Conservation (phyloP, 2,797 vertebrate species). For the Rhodeus uyekii region DNA sequence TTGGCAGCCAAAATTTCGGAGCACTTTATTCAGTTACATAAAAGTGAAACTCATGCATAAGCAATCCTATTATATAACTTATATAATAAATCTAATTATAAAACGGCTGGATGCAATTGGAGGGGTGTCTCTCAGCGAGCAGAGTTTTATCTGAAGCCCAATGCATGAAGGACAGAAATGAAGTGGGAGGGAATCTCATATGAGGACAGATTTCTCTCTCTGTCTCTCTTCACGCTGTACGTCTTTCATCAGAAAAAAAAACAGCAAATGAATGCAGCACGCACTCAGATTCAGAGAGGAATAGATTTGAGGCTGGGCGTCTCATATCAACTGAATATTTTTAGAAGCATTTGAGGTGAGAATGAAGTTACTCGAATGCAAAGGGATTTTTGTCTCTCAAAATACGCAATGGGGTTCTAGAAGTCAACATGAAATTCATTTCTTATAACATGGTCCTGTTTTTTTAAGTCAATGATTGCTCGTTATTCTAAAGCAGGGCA, state of each 20-base stretch:
- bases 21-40: conserved; percentile 39
- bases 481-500: no score
- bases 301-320: not conserved
- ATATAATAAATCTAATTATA: conserved; percentile 56
- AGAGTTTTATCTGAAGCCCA: conserved; percentile 61
- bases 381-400: not conserved
- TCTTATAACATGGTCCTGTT: not conserved
- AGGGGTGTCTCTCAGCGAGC: conserved; percentile 60
- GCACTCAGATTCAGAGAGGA: not conserved
- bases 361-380: conserved; percentile 1
- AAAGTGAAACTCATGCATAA: conserved; percentile 50
- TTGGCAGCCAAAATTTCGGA: conserved; percentile 34
- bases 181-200: conserved; percentile 61
- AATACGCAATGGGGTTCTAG: not conserved
- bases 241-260: conserved; percentile 6
- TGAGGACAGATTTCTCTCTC: conserved; percentile 48
- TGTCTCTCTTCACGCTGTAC: not conserved
- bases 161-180: conserved; percentile 57
- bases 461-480: not conserved
- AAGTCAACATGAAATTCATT: not conserved
- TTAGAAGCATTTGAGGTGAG: not conserved
- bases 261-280: conserved; percentile 10
- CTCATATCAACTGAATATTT: not conserved
- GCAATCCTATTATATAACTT: conserved; percentile 51
- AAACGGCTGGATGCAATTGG: conserved; percentile 56